Evolutionary conservation across 2,113 vertebrate genomes (phyloP).

Genomic region (Chiloscyllium plagiosum): DNA sequence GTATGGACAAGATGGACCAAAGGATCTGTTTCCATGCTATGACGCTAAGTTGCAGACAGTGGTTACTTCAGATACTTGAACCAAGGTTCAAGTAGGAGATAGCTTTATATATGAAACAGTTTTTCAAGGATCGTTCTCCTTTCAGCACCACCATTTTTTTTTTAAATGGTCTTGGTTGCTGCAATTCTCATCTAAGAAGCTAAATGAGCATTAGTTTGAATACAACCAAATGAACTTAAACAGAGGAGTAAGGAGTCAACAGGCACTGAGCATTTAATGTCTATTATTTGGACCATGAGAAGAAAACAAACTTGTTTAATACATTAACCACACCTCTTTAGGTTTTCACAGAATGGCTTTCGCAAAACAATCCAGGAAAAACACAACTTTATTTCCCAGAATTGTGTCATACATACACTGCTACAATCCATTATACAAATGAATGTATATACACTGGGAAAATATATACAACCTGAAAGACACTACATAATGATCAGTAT

Average conservation of each 20-base stretch:
- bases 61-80: neutral
- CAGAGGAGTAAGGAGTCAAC: neutral
- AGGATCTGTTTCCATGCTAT: no score
- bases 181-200: neutral
- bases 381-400: neutral
- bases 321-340: neutral
- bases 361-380: slow-evolving; percentile 3
- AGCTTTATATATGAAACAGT: no score
- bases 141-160: neutral
- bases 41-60: neutral
- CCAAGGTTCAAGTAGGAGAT: no score
- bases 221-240: neutral
- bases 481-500: slow-evolving; percentile 29
- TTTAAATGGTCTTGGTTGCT: neutral
- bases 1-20: no score
- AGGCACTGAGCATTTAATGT: neutral
- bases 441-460: slow-evolving; percentile 12
- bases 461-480: slow-evolving; percentile 31
- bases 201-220: neutral
- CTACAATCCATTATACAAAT: neutral
- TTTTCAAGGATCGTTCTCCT: neutral
- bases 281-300: slow-evolving; percentile 19
- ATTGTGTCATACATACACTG: neutral
- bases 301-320: slow-evolving; percentile 3
- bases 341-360: slow-evolving; percentile 1